Conservation (phyloP, 2,113 vertebrate genomes). For the Benitochromis conjunctus region DNA sequence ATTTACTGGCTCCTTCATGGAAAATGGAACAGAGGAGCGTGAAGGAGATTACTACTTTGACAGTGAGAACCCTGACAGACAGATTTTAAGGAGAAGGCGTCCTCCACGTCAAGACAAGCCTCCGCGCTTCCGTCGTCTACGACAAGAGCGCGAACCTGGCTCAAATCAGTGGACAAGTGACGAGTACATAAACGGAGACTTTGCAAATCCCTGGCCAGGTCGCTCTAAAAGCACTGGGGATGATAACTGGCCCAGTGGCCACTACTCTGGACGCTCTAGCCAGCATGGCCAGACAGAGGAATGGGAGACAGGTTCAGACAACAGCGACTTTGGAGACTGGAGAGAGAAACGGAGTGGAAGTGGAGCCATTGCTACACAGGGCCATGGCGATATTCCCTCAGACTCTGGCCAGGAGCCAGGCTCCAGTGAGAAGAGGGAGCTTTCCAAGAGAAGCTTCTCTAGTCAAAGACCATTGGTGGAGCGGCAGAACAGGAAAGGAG, state of each 20-base stretch:
- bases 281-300: conserved; percentile 86
- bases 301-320: conserved; percentile 96
- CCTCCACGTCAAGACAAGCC: conserved; percentile 97
- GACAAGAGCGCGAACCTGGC: conserved; percentile 82
- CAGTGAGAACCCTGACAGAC: conserved; percentile 83
- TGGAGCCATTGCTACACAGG: conserved; percentile 53
- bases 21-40: conserved; percentile 82
- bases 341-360: conserved; percentile 77
- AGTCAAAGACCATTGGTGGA: conserved; percentile 92
- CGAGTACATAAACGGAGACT: conserved; percentile 79
- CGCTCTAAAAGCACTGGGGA: conserved; percentile 77
- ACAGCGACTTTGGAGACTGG: conserved; percentile 92
- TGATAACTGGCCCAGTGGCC: conserved; percentile 67
- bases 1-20: conserved; percentile 73
- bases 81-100: conserved; percentile 84
- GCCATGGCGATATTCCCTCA: conserved; percentile 65
- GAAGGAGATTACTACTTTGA: conserved; percentile 84
- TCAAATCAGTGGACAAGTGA: conserved; percentile 85
- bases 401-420: conserved; percentile 74
- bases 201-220: conserved; percentile 80
- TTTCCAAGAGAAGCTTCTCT: conserved; percentile 96
- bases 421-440: conserved; percentile 87
- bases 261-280: conserved; percentile 68
- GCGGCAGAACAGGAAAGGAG: conserved; percentile 89
- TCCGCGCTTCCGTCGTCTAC: conserved; percentile 88